These are phyloP conservation scores for Pholis gunnellus DNA, from an alignment of 2,113 vertebrate species.

Conservation along the genomic window DNA sequence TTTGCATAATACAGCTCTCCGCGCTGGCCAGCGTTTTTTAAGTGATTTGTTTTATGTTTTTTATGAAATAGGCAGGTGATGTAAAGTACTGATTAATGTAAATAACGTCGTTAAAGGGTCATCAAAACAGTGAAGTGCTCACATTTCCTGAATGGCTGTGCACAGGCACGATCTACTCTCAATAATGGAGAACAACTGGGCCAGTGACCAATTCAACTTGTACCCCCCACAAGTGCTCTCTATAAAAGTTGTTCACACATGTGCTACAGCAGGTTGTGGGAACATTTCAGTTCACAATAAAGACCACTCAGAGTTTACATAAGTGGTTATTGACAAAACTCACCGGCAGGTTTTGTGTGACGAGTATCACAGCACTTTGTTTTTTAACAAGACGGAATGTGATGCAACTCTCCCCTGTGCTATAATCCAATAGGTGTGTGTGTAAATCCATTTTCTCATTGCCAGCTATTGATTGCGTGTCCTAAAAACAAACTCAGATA, in stretches of 20 bases:
- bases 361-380: constrained; percentile 38
- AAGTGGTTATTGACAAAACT: constrained; percentile 59
- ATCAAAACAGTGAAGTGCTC: constrained; percentile 16
- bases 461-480: constrained; percentile 56
- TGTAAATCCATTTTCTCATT: constrained; percentile 55
- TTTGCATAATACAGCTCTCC: constrained; percentile 50
- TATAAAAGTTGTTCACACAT: constrained; percentile 43
- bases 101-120: constrained; percentile 46
- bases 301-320: constrained; percentile 53
- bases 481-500: constrained; percentile 67
- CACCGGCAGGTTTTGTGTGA: constrained; percentile 30
- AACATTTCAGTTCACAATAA: constrained; percentile 49
- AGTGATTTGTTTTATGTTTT: not conserved
- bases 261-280: constrained; percentile 37
- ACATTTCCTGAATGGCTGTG: constrained; percentile 42
- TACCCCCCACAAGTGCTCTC: constrained; percentile 42
- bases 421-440: constrained; percentile 65
- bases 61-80: constrained; percentile 28
- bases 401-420: constrained; percentile 54
- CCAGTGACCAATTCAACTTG: constrained; percentile 46
- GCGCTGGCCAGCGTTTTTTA: not conserved
- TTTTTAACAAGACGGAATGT: constrained; percentile 60
- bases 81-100: constrained; percentile 49
- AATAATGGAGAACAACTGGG: constrained; percentile 16
- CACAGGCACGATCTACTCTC: constrained; percentile 22